A percentile compares a stretch with the other conserved stretches of the same genome.
phyloP scores from a whole-genome alignment of 1,140 invertebrate species.

The Leptinotarsa defecta region DNA sequence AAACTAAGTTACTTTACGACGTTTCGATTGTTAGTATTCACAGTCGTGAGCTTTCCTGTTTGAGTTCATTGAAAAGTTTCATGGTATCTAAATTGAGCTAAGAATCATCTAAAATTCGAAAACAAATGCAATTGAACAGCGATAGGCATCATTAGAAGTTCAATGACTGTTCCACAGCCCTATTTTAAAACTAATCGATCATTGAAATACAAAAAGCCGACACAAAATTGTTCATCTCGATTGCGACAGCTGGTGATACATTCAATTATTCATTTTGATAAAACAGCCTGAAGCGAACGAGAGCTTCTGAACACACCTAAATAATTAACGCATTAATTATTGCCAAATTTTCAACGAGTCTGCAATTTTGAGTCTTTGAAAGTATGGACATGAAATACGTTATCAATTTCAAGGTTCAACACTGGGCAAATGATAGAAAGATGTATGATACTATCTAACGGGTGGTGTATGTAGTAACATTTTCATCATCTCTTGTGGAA shows the following conservation, averaged over 20 bases:
- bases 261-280: slow-evolving; percentile 33
- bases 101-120: too few relatives aligned
- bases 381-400: background rate
- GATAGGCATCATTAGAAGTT: background rate
- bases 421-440: background rate
- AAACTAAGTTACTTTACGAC: too few relatives aligned
- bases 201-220: background rate
- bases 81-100: too few relatives aligned
- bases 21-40: too few relatives aligned
- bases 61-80: too few relatives aligned
- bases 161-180: background rate
- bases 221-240: background rate
- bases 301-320: background rate
- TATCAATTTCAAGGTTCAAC: background rate
- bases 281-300: background rate
- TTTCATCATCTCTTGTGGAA: too few relatives aligned
- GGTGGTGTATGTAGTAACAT: background rate
- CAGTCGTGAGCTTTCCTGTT: too few relatives aligned
- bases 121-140: too few relatives aligned
- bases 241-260: slow-evolving; percentile 19
- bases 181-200: background rate
- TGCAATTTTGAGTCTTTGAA: background rate
- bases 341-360: background rate
- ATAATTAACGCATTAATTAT: background rate
- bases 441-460: background rate